A percentile compares a stretch with the other conserved stretches of the same genome.
Conservation (phyloP, 1,140 invertebrate genomes). For the Diuraphis noxia region DNA sequence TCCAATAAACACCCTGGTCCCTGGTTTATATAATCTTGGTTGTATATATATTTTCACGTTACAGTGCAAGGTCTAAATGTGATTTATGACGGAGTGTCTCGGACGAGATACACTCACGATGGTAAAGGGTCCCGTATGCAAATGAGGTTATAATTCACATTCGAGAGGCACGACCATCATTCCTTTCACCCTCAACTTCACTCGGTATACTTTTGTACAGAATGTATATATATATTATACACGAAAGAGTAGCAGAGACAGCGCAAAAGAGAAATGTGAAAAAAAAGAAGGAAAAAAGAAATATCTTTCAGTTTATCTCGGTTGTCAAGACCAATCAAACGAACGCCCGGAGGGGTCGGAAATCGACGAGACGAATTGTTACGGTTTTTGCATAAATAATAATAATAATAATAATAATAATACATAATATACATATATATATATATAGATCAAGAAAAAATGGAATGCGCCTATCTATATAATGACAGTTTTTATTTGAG, state of each 20-base stretch:
- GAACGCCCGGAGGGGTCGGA: slow-evolving; percentile 35
- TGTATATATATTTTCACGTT: slow-evolving; percentile 40
- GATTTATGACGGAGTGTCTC: slow-evolving; percentile 51
- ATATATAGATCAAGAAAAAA: neutral
- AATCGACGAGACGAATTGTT: slow-evolving; percentile 50
- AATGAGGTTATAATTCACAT: slow-evolving; percentile 54
- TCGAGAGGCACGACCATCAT: slow-evolving; percentile 45
- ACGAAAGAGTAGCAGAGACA: neutral
- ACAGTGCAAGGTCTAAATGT: slow-evolving; percentile 50
- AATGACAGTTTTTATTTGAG: slow-evolving; percentile 47
- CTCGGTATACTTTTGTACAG: neutral
- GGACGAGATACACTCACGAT: slow-evolving; percentile 52
- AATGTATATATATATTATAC: neutral
- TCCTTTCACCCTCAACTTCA: slow-evolving; percentile 32
- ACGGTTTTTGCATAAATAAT: slow-evolving; percentile 49
- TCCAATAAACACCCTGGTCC: slow-evolving; percentile 51
- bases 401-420: slow-evolving; percentile 40
- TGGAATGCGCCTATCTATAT: slow-evolving; percentile 8
- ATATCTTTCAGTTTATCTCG: slow-evolving; percentile 51
- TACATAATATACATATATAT: neutral
- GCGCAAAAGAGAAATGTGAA: neutral
- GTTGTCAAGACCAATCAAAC: slow-evolving; percentile 54
- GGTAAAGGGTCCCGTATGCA: slow-evolving; percentile 53
- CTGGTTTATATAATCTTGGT: slow-evolving; percentile 41
- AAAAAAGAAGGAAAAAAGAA: slow-evolving; percentile 27